phyloP scores from a whole-genome alignment of 2,113 vertebrate species.

The Mesembrinibis cayennensis region DNA sequence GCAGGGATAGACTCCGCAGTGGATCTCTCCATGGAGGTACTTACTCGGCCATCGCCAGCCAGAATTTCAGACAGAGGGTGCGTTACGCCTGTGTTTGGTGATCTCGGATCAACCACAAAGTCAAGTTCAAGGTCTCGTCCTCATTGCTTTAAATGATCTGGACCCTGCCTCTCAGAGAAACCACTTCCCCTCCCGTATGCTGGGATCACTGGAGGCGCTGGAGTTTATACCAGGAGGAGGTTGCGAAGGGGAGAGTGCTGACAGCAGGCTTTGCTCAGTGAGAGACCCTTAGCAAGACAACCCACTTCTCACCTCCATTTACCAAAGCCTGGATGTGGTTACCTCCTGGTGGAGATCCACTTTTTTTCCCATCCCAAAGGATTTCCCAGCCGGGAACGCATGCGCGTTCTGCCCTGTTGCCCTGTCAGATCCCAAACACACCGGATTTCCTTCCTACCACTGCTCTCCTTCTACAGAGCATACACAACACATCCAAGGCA shows the following conservation, averaged over 20 bases:
- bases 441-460: neutral
- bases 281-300: constrained; percentile 2
- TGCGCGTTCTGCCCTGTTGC: neutral
- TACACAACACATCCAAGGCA: neutral
- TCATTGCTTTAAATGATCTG: neutral
- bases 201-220: neutral
- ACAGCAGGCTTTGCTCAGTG: constrained; percentile 18
- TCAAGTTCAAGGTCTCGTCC: neutral
- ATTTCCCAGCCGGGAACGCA: neutral
- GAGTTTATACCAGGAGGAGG: neutral
- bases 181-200: neutral
- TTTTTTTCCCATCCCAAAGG: neutral
- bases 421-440: neutral
- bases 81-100: rapidly evolving
- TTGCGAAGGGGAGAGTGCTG: neutral
- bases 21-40: neutral
- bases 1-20: neutral
- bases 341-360: neutral
- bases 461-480: neutral
- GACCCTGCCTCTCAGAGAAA: neutral
- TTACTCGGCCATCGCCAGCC: neutral
- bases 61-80: neutral
- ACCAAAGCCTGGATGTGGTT: neutral
- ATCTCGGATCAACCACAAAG: neutral
- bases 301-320: neutral